A percentile compares a stretch with the other conserved stretches of the same genome.
These are phyloP conservation scores for Ectropis grisescens DNA, from an alignment of 1,140 invertebrate species.

Conservation along the genomic window DNA sequence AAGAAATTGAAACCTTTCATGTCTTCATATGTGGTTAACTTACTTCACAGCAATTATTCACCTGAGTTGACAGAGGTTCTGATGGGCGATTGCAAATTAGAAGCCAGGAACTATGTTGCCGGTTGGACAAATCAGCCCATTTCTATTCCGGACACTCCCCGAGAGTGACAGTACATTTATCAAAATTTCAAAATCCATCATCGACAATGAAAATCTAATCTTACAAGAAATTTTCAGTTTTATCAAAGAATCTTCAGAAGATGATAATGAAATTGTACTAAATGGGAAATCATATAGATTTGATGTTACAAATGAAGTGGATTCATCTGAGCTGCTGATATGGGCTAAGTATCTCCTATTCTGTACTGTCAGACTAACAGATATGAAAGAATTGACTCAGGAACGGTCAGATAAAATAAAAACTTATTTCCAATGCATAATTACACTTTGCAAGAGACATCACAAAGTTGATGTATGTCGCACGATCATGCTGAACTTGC, in stretches of 20 bases:
- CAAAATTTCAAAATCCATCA: conserved; percentile 39
- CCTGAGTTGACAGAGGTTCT: conserved; percentile 52
- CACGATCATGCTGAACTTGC: conserved; percentile 42
- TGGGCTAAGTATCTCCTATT: conserved; percentile 60
- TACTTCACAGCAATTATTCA: conserved; percentile 57
- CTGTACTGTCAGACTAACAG: conserved; percentile 42
- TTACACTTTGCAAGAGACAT: conserved; percentile 31
- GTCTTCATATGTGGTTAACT: conserved; percentile 46
- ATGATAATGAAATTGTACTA: conserved; percentile 24
- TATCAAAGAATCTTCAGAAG: conserved; percentile 19
- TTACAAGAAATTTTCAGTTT: conserved; percentile 34
- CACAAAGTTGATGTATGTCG: conserved; percentile 36
- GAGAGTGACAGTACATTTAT: conserved; percentile 30
- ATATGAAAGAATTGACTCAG: conserved; percentile 32
- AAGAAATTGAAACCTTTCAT: conserved; percentile 52
- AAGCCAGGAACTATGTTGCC: conserved; percentile 46
- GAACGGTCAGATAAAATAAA: conserved; percentile 29
- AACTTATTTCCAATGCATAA: conserved; percentile 35
- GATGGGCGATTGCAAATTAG: conserved; percentile 47
- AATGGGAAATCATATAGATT: conserved; percentile 26
- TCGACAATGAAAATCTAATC: conserved; percentile 29
- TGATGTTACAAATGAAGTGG: conserved; percentile 20
- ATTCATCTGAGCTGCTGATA: conserved; percentile 45
- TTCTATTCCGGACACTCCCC: conserved; percentile 26
- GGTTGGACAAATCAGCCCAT: conserved; percentile 41